Conservation (phyloP, 2,113 vertebrate species). For the Neotragus moschatus region DNA sequence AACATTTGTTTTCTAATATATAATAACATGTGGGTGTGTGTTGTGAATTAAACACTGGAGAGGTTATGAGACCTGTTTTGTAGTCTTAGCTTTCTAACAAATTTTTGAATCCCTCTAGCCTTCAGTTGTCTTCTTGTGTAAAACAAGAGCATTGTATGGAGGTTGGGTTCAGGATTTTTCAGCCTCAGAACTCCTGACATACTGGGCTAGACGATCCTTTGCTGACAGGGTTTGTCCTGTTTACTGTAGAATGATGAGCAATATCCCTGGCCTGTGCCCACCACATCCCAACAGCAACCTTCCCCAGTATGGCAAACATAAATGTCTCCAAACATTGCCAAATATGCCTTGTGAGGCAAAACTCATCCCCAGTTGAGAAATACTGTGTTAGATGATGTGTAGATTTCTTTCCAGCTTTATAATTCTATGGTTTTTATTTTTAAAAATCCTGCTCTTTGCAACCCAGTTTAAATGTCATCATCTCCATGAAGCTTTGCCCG, state of each 20-base stretch:
- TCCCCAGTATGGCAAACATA: neutral
- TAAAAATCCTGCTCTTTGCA: neutral
- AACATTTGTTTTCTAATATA: neutral
- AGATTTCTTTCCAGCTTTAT: neutral
- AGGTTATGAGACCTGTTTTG: neutral
- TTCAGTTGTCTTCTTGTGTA: neutral
- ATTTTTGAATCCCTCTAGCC: neutral
- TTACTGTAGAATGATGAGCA: neutral
- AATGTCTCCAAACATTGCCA: neutral
- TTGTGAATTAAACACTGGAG: slow-evolving; percentile 25
- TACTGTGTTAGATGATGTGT: neutral
- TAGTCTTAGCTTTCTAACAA: slow-evolving; percentile 13
- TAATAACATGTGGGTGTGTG: neutral
- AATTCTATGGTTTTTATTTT: neutral
- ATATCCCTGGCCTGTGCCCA: neutral
- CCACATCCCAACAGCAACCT: neutral
- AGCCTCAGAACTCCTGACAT: neutral
- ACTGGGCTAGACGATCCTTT: neutral
- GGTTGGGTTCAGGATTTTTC: neutral
- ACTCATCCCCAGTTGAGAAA: neutral
- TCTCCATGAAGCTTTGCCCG: neutral
- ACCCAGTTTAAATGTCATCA: neutral
- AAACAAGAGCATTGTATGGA: neutral
- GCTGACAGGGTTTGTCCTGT: neutral
- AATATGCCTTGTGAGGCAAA: neutral